A percentile compares a stretch with the other conserved stretches of the same genome.
Evolutionary conservation across 2,888 invertebrate species (phyloP).

Genomic region (Pterobdella sp.): DNA sequence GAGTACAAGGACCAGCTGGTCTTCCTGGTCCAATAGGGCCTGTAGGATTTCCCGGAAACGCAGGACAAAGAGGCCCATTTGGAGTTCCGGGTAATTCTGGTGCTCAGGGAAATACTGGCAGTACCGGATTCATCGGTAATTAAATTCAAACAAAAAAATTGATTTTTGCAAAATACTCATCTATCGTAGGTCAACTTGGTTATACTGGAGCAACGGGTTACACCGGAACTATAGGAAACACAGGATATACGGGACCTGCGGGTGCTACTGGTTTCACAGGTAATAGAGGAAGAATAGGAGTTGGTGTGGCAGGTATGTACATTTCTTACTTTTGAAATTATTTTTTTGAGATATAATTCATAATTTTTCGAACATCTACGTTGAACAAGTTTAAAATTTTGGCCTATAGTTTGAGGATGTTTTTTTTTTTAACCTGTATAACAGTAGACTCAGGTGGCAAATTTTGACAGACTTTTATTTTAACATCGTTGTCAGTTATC

Average conservation of each 20-base stretch:
- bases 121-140: constrained; percentile 3
- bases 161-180: neutral
- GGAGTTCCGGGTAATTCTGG: constrained; percentile 31
- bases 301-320: constrained; percentile 38
- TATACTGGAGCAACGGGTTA: constrained; percentile 13
- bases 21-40: constrained; percentile 17
- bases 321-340: neutral
- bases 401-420: no score
- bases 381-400: neutral
- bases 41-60: constrained; percentile 15
- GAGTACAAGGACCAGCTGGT: constrained; percentile 44
- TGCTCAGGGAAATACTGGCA: constrained; percentile 21
- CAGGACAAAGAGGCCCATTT: constrained; percentile 3
- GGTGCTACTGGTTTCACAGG: constrained; percentile 29
- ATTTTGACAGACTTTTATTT: no score
- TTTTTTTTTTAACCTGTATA: no score
- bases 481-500: no score
- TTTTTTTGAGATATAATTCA: neutral
- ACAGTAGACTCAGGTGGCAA: no score
- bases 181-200: neutral
- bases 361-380: neutral
- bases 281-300: constrained; percentile 35
- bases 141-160: no score
- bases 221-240: neutral
- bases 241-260: constrained; percentile 30